Base-by-base conservation (phyloP, 1,140 invertebrate species). In the Saccostrea echinata region DNA sequence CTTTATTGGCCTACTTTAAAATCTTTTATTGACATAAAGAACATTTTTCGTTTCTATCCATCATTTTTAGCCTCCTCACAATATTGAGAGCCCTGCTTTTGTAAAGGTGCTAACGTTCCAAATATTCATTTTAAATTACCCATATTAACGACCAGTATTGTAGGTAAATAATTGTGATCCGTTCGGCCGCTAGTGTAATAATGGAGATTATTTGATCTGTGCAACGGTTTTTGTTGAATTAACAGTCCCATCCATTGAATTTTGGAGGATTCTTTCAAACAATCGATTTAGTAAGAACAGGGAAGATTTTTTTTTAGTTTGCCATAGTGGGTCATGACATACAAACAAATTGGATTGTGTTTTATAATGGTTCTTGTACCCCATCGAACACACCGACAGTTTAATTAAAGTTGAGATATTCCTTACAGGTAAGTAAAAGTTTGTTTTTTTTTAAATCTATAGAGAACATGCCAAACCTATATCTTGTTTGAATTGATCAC, bases 1-100 rank as follows among this genome's bases (percentile, higher is more conserved):
- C 30, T 76, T 30, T 76, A 76, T 76, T 76, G 68, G 68, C 68
- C 68, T 76, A 76, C 68, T 76, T 76, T 43, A 43, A 76, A 76
- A 30, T 33, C 27, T 76, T 71, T 76, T 76, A 76, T 76, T 76
- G 68, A 76, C 68, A 76, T 76, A 76, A 76, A 30, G 68, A 27
- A 12, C 68, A 30, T 76, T 35, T 76, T 76, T 30, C 24, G 12
- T 76, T 76, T 30, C 68, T 76, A 71, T 76, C 68, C 30, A 76
- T 76, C 68, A 76, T 76, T 76, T 71, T 76, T 76, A 76, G 68
- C 6, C 11, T 27, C 24, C 33, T 27, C 24, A 76, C 30, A 12
- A 12, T 16, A 16, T 76, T 11, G 68, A 76, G 68, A 76, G 68
- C 13, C 27, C 27, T 27, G 27, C 68, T 33, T 76, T 76, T 76